Evolutionary conservation across 2,888 invertebrate genomes (phyloP).

Genomic region (Noctuana brunneofusca): DNA sequence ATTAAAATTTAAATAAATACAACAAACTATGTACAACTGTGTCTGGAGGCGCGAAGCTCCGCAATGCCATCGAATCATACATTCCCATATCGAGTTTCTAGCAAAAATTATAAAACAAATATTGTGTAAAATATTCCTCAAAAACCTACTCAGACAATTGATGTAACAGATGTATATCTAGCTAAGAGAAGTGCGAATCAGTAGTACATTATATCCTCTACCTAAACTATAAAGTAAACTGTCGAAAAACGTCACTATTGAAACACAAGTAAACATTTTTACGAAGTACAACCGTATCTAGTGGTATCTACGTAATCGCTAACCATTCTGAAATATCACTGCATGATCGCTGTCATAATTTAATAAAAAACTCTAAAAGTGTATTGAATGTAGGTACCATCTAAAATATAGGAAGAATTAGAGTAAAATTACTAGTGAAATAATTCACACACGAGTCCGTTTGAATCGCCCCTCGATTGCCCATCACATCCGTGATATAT

Average conservation of each 20-base stretch:
- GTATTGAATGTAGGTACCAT: conserved; percentile 21
- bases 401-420: conserved; percentile 28
- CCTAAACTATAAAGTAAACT: conserved; percentile 20
- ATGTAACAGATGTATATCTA: conserved; percentile 14
- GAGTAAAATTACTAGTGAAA: conserved; percentile 17
- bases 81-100: background rate
- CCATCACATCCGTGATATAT: background rate
- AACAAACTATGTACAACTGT: conserved; percentile 41
- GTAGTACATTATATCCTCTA: conserved; percentile 20
- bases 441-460: conserved; percentile 17
- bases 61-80: conserved; percentile 9
- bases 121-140: conserved; percentile 19
- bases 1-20: conserved; percentile 40
- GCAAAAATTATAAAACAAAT: conserved; percentile 12
- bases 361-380: conserved; percentile 23
- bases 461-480: conserved; percentile 8
- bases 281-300: conserved; percentile 17
- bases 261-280: conserved; percentile 11
- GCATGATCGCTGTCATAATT: conserved; percentile 25
- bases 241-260: conserved; percentile 16
- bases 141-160: conserved; percentile 23
- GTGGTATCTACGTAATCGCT: conserved; percentile 20
- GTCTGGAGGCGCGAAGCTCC: background rate
- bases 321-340: conserved; percentile 28
- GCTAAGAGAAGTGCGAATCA: conserved; percentile 21